phyloP scores from a whole-genome alignment of 2,888 invertebrate species.

The Sclerodermus sp. region DNA sequence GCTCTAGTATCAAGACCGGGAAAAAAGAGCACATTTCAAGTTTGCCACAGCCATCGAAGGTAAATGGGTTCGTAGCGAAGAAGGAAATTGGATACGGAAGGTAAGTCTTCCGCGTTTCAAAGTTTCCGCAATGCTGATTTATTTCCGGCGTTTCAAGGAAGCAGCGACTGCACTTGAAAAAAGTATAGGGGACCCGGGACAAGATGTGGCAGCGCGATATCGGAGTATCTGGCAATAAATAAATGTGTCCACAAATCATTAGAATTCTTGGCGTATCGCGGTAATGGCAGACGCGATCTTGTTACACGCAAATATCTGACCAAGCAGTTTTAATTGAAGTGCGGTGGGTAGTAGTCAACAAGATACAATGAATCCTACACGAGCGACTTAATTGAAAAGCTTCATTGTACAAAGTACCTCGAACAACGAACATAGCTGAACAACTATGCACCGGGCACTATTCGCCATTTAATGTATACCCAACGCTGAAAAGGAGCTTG shows the following conservation, averaged over 20 bases:
- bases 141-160: neutral
- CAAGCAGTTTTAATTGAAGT: slow-evolving; percentile 21
- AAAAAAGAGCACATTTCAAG: neutral
- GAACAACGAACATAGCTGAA: slow-evolving; percentile 10
- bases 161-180: neutral
- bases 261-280: neutral
- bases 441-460: no score
- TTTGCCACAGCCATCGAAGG: slow-evolving; percentile 1
- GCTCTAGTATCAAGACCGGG: neutral
- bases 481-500: no score
- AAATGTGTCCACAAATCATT: no score
- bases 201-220: neutral
- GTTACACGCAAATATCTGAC: slow-evolving; percentile 5
- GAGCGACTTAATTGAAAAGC: slow-evolving; percentile 23
- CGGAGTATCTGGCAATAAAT: neutral
- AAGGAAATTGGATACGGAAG: slow-evolving; percentile 1
- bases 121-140: neutral
- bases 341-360: slow-evolving; percentile 5
- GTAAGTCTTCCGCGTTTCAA: neutral
- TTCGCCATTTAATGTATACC: no score
- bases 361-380: slow-evolving; percentile 4
- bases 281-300: neutral
- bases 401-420: slow-evolving; percentile 9
- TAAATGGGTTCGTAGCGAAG: neutral
- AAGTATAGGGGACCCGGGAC: neutral